These are phyloP conservation scores for Poecilia velifera DNA, from an alignment of 2,797 vertebrate genomes.

Conservation along the genomic window DNA sequence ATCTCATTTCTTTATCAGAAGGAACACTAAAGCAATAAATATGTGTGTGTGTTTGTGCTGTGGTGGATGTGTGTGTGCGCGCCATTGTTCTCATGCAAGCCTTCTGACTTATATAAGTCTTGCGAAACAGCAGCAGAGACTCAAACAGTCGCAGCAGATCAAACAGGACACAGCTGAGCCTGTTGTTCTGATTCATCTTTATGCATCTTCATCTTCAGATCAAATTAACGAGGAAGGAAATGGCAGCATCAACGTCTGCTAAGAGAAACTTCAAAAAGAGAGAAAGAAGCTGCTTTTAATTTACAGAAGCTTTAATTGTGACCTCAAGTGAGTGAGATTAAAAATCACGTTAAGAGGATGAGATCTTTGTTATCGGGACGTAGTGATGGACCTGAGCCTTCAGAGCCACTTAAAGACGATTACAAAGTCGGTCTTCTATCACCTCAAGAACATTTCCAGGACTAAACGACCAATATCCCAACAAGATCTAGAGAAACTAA, in stretches of 20 bases:
- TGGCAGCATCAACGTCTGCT: not conserved
- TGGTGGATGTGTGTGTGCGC: not conserved
- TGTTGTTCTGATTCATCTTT: not conserved
- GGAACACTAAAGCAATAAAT: not conserved
- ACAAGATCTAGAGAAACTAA: no score
- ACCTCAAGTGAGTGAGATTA: not conserved
- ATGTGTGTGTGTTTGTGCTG: not conserved
- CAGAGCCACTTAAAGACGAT: no score
- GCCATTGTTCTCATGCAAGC: constrained; percentile 38
- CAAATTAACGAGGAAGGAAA: not conserved
- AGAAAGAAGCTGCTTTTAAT: not conserved
- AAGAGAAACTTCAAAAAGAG: not conserved
- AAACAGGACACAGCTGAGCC: constrained; percentile 6
- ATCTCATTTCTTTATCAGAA: not conserved
- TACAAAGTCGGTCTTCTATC: no score
- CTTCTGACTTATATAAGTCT: constrained; percentile 44
- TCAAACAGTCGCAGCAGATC: constrained; percentile 13
- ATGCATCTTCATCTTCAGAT: not conserved
- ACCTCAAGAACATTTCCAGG: no score
- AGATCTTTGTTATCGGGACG: not conserved
- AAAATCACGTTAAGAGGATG: not conserved
- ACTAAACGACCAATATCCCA: no score
- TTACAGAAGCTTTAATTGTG: not conserved
- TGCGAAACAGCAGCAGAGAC: constrained; percentile 32
- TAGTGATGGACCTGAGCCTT: no score